These are phyloP conservation scores for Drosophila meridiana DNA, from an alignment of 2,888 invertebrate genomes.

Conservation along the genomic window DNA sequence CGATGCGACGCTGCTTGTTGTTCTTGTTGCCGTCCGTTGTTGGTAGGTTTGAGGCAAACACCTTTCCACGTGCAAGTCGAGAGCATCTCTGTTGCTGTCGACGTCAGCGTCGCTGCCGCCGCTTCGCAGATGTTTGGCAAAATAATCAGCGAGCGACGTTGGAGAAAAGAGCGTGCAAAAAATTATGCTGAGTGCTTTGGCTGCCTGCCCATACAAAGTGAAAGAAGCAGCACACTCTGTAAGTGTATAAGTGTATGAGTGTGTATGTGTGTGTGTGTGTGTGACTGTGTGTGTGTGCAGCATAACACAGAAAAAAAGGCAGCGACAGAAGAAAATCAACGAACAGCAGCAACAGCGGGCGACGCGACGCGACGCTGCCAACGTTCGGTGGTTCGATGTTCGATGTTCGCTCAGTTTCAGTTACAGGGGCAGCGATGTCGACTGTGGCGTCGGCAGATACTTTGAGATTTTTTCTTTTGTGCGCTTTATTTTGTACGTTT, in stretches of 20 bases:
- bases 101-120: constrained; percentile 39
- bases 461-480: constrained; percentile 69
- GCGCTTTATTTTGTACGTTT: constrained; percentile 38
- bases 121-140: constrained; percentile 69
- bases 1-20: constrained; percentile 62
- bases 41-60: constrained; percentile 69
- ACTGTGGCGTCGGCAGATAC: constrained; percentile 68
- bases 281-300: constrained; percentile 47
- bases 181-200: constrained; percentile 82
- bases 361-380: constrained; percentile 22
- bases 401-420: constrained; percentile 61
- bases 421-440: constrained; percentile 57
- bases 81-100: constrained; percentile 32
- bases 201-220: constrained; percentile 81
- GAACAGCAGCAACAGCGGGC: constrained; percentile 38
- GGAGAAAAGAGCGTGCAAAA: constrained; percentile 81
- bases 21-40: constrained; percentile 43
- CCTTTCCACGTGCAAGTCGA: constrained; percentile 76
- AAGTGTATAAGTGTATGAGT: constrained; percentile 24
- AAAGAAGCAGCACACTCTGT: constrained; percentile 65
- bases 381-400: constrained; percentile 47
- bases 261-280: constrained; percentile 30
- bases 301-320: constrained; percentile 64
- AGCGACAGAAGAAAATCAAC: constrained; percentile 69
- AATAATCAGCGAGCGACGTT: constrained; percentile 78